These are phyloP conservation scores for Hydrozoanthus gracilis DNA, from an alignment of 92 coral and sea anemone species.

Conservation along the genomic window DNA sequence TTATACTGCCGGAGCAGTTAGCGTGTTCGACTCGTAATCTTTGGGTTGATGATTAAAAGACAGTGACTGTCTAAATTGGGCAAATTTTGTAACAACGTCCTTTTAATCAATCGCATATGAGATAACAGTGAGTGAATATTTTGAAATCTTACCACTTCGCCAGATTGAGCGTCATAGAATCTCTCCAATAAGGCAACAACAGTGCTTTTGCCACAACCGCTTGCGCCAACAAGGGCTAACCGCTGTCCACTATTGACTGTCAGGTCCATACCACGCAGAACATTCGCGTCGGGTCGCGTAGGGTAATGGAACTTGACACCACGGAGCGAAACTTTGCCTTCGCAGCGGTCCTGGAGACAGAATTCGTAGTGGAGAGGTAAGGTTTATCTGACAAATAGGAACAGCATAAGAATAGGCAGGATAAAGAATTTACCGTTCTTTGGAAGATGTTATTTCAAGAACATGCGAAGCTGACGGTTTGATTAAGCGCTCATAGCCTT, in stretches of 20 bases:
- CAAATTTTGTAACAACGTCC: neutral
- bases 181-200: constrained; percentile 30
- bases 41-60: neutral
- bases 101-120: neutral
- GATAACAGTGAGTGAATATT: neutral
- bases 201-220: constrained; percentile 41
- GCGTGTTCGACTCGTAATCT: no score
- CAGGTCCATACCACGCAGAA: constrained; percentile 29
- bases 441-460: no score
- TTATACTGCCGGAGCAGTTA: neutral
- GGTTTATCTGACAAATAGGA: neutral
- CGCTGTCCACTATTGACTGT: constrained; percentile 29
- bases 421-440: no score
- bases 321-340: constrained; percentile 21
- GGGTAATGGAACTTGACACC: constrained; percentile 34
- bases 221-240: constrained; percentile 33
- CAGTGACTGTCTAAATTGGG: neutral
- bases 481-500: no score
- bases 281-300: constrained; percentile 29
- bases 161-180: constrained; percentile 28
- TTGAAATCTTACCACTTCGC: constrained; percentile 14
- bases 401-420: no score
- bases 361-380: neutral
- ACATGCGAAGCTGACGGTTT: no score
- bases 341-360: constrained; percentile 1